Percentiles rank a stretch among this genome's conserved stretches.
phyloP scores from a whole-genome alignment of 2,113 vertebrate genomes.

The Nothoprocta perdicaria region DNA sequence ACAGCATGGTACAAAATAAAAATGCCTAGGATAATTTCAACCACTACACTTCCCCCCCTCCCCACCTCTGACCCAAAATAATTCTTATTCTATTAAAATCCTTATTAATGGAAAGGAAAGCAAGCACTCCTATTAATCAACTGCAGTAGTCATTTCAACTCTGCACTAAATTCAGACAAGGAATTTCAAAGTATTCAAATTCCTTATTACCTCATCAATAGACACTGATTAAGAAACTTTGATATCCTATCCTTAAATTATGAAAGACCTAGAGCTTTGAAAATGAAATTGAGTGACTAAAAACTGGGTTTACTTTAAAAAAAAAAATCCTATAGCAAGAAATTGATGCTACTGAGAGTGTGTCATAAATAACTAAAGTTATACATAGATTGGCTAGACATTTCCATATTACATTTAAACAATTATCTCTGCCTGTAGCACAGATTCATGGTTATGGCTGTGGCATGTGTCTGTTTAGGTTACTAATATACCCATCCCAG shows the following conservation, averaged over 20 bases:
- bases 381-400: background rate
- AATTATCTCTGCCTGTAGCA: background rate
- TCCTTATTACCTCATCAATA: background rate
- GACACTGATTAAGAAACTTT: background rate
- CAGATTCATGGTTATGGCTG: background rate
- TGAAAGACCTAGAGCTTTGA: background rate
- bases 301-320: background rate
- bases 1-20: background rate
- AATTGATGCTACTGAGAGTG: background rate
- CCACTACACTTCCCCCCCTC: background rate
- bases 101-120: background rate
- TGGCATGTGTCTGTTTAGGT: background rate
- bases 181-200: background rate
- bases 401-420: slow-evolving; percentile 20
- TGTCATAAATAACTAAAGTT: background rate
- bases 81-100: background rate
- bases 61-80: background rate
- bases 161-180: background rate
- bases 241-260: background rate
- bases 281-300: background rate
- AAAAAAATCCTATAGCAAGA: background rate
- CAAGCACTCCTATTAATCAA: background rate
- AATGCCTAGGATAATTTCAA: background rate
- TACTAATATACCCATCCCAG: background rate
- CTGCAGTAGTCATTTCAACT: background rate